Evolutionary conservation across 2,888 invertebrate species (phyloP).

Genomic region (Parnassius apollo): DNA sequence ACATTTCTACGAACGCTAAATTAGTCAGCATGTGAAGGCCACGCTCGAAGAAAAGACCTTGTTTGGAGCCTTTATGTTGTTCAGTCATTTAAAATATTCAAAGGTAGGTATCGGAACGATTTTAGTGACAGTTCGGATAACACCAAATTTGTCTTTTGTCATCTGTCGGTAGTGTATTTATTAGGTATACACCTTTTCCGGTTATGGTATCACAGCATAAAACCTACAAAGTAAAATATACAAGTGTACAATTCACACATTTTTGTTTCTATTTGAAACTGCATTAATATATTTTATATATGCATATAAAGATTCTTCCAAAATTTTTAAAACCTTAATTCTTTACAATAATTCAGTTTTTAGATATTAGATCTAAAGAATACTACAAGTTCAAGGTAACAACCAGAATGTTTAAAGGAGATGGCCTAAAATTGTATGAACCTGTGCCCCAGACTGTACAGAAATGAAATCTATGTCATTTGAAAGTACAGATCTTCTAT

Average conservation of each 20-base stretch:
- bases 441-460: too few relatives aligned
- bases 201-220: constrained; percentile 8
- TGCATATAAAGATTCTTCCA: too few relatives aligned
- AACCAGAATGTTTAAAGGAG: too few relatives aligned
- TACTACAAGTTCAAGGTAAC: too few relatives aligned
- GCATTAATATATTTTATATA: too few relatives aligned
- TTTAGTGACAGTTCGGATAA: constrained; percentile 15
- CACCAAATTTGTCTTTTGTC: constrained; percentile 20
- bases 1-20: not conserved
- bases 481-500: too few relatives aligned
- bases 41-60: constrained; percentile 12
- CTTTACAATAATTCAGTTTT: too few relatives aligned
- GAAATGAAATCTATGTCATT: too few relatives aligned
- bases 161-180: not conserved
- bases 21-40: constrained; percentile 1
- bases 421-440: too few relatives aligned
- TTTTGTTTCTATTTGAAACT: too few relatives aligned
- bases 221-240: not conserved
- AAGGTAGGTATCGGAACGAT: constrained; percentile 14
- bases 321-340: too few relatives aligned
- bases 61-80: constrained; percentile 1
- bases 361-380: too few relatives aligned
- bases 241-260: not conserved
- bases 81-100: constrained; percentile 13
- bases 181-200: constrained; percentile 7